A percentile compares a stretch with the other conserved stretches of the same genome.
Evolutionary conservation across 23 tunicate species (phyloP).

Genomic region (Aplidium turbinatum): DNA sequence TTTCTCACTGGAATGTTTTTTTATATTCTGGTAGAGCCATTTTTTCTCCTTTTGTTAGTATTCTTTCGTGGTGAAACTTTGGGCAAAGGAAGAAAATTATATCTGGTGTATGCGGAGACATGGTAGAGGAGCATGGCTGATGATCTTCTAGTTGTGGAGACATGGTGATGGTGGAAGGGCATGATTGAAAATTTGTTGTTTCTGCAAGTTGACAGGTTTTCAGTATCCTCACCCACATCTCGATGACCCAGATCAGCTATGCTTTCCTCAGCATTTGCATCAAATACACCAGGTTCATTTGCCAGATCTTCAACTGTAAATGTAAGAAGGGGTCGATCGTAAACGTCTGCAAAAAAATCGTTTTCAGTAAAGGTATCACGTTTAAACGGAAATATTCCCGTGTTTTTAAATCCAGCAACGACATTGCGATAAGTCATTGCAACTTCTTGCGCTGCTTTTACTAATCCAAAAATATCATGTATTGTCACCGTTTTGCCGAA

Average conservation of each 20-base stretch:
- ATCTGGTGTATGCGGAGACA: constrained; percentile 19
- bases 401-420: constrained; percentile 11
- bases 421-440: constrained; percentile 14
- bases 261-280: constrained; percentile 7
- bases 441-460: constrained; percentile 11
- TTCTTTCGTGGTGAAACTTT: constrained; percentile 10
- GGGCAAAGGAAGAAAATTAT: constrained; percentile 2
- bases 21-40: constrained; percentile 12
- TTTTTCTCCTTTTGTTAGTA: constrained; percentile 7
- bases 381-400: constrained; percentile 11
- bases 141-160: background rate
- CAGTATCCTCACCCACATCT: background rate
- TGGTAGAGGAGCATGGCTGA: constrained; percentile 19
- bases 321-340: constrained; percentile 2
- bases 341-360: constrained; percentile 21
- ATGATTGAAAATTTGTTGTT: no score
- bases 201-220: no score
- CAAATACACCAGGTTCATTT: constrained; percentile 2
- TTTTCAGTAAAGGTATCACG: constrained; percentile 17
- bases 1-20: constrained; percentile 15
- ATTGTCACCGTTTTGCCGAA: constrained; percentile 23
- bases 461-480: constrained; percentile 20
- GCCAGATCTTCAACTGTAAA: background rate
- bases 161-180: no score
- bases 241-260: constrained; percentile 3